These are phyloP conservation scores for Andrena bicolor DNA, from an alignment of 2,888 invertebrate species.

Conservation along the genomic window DNA sequence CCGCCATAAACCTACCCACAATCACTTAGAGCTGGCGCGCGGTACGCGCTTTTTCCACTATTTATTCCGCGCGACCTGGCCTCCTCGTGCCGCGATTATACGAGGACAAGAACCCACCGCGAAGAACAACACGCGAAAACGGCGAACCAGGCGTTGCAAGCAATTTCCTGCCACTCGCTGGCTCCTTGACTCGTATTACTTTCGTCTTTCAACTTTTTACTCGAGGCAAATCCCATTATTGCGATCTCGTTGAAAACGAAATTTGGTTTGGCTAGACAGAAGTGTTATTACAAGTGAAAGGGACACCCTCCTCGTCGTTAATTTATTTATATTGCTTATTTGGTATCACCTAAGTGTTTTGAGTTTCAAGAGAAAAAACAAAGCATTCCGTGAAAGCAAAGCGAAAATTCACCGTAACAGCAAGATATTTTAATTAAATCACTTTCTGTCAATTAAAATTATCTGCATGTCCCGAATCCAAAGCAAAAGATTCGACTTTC, in stretches of 20 bases:
- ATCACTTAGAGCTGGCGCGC: constrained; percentile 80
- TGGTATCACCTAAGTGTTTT: no score
- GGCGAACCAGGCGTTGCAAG: constrained; percentile 24
- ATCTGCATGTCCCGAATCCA: no score
- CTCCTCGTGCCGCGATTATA: constrained; percentile 46
- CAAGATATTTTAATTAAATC: no score
- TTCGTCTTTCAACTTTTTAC: constrained; percentile 23
- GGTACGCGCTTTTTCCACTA: constrained; percentile 74
- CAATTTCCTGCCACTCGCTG: constrained; percentile 33
- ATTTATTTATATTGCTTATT: background rate
- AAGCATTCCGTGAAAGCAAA: no score
- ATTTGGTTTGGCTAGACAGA: background rate
- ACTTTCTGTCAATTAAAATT: no score
- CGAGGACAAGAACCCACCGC: constrained; percentile 26
- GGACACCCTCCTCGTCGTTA: background rate
- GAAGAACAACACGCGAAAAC: constrained; percentile 33
- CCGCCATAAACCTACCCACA: constrained; percentile 83
- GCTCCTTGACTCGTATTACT: background rate
- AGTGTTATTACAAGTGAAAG: background rate
- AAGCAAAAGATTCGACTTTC: background rate
- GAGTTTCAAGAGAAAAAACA: no score
- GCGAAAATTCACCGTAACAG: no score
- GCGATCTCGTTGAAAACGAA: background rate
- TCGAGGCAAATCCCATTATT: constrained; percentile 15
- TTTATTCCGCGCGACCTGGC: constrained; percentile 72